phyloP scores from a whole-genome alignment of 2,888 invertebrate species.

The Malacosoma neustria region DNA sequence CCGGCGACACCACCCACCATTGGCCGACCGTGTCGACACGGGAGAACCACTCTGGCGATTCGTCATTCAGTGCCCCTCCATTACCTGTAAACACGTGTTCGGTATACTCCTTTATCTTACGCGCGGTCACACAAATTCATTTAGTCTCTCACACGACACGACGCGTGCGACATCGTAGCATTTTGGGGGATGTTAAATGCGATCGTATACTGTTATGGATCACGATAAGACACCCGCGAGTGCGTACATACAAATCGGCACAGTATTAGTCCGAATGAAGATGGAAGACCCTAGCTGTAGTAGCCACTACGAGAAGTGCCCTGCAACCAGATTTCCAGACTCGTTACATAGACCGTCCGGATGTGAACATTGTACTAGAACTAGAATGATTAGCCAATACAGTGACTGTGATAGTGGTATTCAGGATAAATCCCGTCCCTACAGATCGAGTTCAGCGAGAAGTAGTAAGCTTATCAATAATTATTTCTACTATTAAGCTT shows the following conservation, averaged over 20 bases:
- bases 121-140: conserved; percentile 56
- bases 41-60: conserved; percentile 42
- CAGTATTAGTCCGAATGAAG: conserved; percentile 55
- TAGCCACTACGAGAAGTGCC: conserved; percentile 25
- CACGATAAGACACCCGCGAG: conserved; percentile 50
- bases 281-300: conserved; percentile 39
- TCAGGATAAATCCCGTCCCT: conserved; percentile 48
- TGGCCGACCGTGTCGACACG: conserved; percentile 31
- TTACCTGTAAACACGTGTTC: conserved; percentile 43
- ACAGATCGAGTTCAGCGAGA: conserved; percentile 50
- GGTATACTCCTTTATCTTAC: conserved; percentile 55
- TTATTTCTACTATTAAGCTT: conserved; percentile 4
- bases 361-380: conserved; percentile 62
- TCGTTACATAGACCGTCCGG: conserved; percentile 32
- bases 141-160: conserved; percentile 66
- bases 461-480: conserved; percentile 53
- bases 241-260: conserved; percentile 52
- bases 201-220: conserved; percentile 55
- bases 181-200: conserved; percentile 57
- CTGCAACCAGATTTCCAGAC: conserved; percentile 23
- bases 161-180: conserved; percentile 54
- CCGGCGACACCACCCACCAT: conserved; percentile 34
- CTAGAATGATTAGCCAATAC: conserved; percentile 54
- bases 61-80: conserved; percentile 42
- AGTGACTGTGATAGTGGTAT: conserved; percentile 69